Evolutionary conservation across 2,888 invertebrate genomes (phyloP), one percentile per base, ranked within the genome.

Genomic region (Euproctis similis): DNA sequence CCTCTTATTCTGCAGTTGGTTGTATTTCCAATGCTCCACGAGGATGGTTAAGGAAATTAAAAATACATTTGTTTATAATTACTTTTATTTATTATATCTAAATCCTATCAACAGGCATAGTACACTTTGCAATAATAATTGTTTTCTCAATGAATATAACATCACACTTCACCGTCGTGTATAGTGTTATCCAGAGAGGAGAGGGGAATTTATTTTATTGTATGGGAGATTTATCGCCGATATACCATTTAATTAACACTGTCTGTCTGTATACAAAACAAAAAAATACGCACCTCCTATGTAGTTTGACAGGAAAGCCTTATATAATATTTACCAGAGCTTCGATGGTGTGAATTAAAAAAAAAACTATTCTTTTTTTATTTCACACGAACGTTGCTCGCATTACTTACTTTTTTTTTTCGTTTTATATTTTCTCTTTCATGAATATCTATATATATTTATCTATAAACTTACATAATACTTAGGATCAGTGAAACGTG

Each of bases 41-140:
- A 8, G 18, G 18, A 18, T 8, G 8, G 6, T n/a, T 19, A 4
- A n/a, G 36, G 37, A 36, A 29, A 56, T 63, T 58, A 43, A 58
- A 67, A 71, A 66, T 44, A 31, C 40, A 34, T 26, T 26, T 30
- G 37, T 51, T 60, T 74, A 72, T 77, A 71, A 74, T 80, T 80
- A 77, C 72, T 78, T 77, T 77, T 80, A 80, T 81, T 82, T 81
- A 82, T 77, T 78, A 81, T 70, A 81, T 70, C 81, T 82, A 81
- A 69, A 65, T 74, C 72, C 80, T 80, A 81, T 80, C 66, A 75
- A 75, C 73, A 72, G 76, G 73, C 78, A 74, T 75, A 76, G 68
- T 78, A 82, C 74, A 80, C 48, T 74, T 71, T 75, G 74, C 71
- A 77, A 81, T 75, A 80, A 77, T 76, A 77, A 71, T 70, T n/a